Evolutionary conservation across 2,113 vertebrate genomes (phyloP).

Genomic region (Circaetus cinerascens): DNA sequence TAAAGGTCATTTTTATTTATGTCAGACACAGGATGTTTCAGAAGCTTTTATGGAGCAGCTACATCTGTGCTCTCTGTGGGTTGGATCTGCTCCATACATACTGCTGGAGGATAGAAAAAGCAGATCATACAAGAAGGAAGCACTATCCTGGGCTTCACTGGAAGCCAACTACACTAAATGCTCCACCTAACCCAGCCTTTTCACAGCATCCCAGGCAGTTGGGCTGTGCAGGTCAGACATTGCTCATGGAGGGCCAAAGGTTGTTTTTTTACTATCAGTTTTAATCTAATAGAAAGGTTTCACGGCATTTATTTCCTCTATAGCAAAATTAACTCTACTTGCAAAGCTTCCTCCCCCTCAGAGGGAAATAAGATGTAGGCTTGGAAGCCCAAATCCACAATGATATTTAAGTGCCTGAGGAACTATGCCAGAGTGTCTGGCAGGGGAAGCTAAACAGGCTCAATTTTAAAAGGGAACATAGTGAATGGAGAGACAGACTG

Average conservation of each 20-base stretch:
- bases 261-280: neutral
- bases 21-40: slow-evolving; percentile 47
- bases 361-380: slow-evolving; percentile 40
- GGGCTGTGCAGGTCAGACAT: neutral
- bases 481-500: slow-evolving; percentile 14
- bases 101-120: slow-evolving; percentile 34
- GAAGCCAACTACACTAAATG: neutral
- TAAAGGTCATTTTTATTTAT: slow-evolving; percentile 62
- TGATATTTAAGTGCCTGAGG: slow-evolving; percentile 61
- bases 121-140: neutral
- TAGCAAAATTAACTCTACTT: slow-evolving; percentile 30
- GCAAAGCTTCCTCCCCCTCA: slow-evolving; percentile 50
- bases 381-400: slow-evolving; percentile 34
- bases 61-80: slow-evolving; percentile 36
- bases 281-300: slow-evolving; percentile 24
- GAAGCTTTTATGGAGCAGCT: slow-evolving; percentile 36
- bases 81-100: slow-evolving; percentile 32
- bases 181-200: neutral
- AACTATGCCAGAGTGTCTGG: slow-evolving; percentile 59
- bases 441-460: slow-evolving; percentile 46
- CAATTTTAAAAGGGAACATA: slow-evolving; percentile 1
- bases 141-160: neutral
- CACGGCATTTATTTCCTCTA: slow-evolving; percentile 11
- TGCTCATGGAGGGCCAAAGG: neutral
- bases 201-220: neutral